phyloP scores from a whole-genome alignment of 2,113 vertebrate genomes.

The Corynorhinus townsendii region DNA sequence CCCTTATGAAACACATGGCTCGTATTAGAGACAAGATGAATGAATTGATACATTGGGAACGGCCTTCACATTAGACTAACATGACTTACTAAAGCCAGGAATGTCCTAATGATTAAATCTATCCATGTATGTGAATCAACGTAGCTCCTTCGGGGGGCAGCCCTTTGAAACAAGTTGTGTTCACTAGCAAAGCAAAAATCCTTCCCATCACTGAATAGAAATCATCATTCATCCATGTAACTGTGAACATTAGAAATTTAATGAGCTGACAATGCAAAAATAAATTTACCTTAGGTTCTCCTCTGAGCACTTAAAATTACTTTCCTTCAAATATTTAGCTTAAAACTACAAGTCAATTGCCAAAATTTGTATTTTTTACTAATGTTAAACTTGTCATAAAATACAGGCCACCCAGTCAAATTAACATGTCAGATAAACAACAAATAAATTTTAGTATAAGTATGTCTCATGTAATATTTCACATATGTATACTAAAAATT shows the following conservation, averaged over 20 bases:
- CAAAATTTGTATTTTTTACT: constrained; percentile 39
- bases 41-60: constrained; percentile 79
- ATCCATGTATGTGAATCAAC: constrained; percentile 42
- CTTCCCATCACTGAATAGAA: constrained; percentile 12
- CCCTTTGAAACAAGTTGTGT: constrained; percentile 29
- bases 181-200: constrained; percentile 41
- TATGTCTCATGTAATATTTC: background rate
- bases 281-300: constrained; percentile 3
- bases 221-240: background rate
- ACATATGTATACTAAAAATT: background rate
- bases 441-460: background rate
- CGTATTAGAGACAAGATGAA: constrained; percentile 75
- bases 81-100: constrained; percentile 78
- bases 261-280: background rate
- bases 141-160: constrained; percentile 34
- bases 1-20: constrained; percentile 79
- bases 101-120: constrained; percentile 77
- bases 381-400: constrained; percentile 19
- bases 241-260: constrained; percentile 20
- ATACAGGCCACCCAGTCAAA: background rate
- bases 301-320: constrained; percentile 30
- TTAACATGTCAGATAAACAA: constrained; percentile 39
- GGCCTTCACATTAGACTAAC: constrained; percentile 75
- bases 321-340: constrained; percentile 40
- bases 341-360: constrained; percentile 16